Percentiles rank a stretch among this genome's conserved stretches.
Conservation (phyloP, 1,140 invertebrate species). For the Helicoverpa armigera region DNA sequence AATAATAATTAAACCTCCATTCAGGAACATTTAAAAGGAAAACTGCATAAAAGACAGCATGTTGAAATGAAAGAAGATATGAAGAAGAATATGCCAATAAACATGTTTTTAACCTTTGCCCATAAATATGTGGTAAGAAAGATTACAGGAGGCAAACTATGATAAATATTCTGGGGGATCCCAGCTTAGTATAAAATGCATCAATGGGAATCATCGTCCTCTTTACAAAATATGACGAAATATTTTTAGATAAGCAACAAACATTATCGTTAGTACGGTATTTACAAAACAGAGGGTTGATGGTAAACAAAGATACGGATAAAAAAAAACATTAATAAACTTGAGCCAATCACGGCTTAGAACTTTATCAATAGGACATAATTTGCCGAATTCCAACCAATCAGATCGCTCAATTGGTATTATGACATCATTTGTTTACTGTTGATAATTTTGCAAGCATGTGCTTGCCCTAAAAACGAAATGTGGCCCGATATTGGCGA, state of each 20-base stretch:
- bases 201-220: too few species aligned
- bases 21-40: too few species aligned
- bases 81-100: too few species aligned
- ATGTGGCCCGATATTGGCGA: background rate
- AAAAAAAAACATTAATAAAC: slow-evolving; percentile 6
- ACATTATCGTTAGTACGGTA: background rate
- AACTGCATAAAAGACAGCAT: too few species aligned
- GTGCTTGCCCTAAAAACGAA: background rate
- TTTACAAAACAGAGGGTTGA: slow-evolving; percentile 5
- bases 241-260: too few species aligned
- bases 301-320: slow-evolving; percentile 4
- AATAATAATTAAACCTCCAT: background rate
- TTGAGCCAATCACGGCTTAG: background rate
- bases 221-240: too few species aligned
- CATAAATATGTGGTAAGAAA: too few species aligned
- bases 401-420: background rate
- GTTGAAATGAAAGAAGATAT: too few species aligned
- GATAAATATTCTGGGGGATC: too few species aligned
- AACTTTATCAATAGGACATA: background rate
- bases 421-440: slow-evolving; percentile 13
- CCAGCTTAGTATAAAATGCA: too few species aligned
- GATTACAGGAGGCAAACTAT: too few species aligned
- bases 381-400: slow-evolving; percentile 19
- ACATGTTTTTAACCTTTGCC: too few species aligned
- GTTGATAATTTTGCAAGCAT: slow-evolving; percentile 22